Base-by-base conservation (phyloP, 1,140 invertebrate genomes). In the Drosophila kanapiae region DNA sequence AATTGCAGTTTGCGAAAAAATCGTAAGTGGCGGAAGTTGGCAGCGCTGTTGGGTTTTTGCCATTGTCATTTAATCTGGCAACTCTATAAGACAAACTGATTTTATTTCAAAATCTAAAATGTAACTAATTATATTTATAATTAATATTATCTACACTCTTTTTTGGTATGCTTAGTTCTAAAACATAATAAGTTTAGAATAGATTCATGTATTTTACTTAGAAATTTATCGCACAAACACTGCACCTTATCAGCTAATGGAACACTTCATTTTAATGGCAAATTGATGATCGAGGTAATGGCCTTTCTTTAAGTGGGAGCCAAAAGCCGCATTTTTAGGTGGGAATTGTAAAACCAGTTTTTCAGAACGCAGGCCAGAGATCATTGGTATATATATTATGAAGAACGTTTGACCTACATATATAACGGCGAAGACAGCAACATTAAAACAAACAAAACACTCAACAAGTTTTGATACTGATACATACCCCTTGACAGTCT, bases 361-460 rank as follows among this genome's bases (percentile, higher is more conserved):
- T 37, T 29, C 2, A 37, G 23, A 62, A 35, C 33, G 11, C 13
- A 9, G 10, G 33, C 2, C 33, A 59, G 38, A 42, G 33, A 35
- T 29, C n/a, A 16, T 65, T 45, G 14, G 29, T 16, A 27, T 27
- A 5, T 42, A 9, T 35, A 23, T 53, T 61, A 61, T 18, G 7
- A 62, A 47, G 14, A 62, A 23, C 60, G 31, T 65, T 61, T 65
- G 62, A 35, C 62, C 62, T 29, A 62, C 45, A 37, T 35, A 62
- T 62, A 37, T 35, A 37, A 37, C 40, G 31, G 29, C 11, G 42
- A 45, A 65, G 57, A 62, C 29, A 31, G 35, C 54, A 61, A 31
- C 9, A 31, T 63, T 40, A 13, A 64, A 64, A 63, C 61, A 68
- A 68, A 69, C 37, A 69, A 69, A 42, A 51, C 37, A 53, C 37